Evolutionary conservation across 2,797 vertebrate genomes (phyloP).

Genomic region (Coluber constrictor): DNA sequence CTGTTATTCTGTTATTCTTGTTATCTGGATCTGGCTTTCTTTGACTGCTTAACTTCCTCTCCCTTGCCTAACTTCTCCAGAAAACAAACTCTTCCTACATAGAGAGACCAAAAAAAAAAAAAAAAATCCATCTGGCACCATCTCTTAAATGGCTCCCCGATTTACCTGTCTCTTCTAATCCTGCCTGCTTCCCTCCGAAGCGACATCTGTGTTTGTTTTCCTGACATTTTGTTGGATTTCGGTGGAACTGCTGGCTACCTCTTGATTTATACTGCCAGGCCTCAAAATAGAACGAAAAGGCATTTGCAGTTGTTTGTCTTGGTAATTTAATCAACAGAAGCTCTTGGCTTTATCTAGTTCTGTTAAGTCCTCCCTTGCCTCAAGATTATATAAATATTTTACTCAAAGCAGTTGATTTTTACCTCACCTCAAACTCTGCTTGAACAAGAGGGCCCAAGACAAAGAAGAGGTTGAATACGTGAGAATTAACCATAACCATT

Average conservation of each 20-base stretch:
- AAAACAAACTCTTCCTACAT: neutral
- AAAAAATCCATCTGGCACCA: neutral
- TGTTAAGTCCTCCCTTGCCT: neutral
- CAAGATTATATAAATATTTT: neutral
- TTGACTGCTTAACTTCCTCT: neutral
- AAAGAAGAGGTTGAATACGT: neutral
- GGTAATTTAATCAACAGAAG: neutral
- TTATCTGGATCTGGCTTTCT: neutral
- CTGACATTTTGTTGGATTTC: constrained; percentile 8
- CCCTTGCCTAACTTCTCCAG: neutral
- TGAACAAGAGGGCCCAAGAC: neutral
- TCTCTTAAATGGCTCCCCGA: neutral
- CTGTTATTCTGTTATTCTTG: neutral
- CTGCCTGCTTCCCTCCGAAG: neutral
- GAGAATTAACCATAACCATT: neutral
- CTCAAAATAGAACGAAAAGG: constrained; percentile 9
- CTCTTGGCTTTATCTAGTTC: neutral
- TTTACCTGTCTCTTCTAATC: constrained; percentile 11
- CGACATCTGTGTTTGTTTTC: neutral
- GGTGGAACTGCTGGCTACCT: neutral
- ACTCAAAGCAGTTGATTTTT: neutral
- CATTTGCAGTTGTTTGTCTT: constrained; percentile 3
- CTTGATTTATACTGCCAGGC: constrained; percentile 1
- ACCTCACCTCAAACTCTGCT: neutral
- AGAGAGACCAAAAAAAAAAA: neutral